Percentiles rank a stretch among this genome's conserved stretches.
Conservation (phyloP, 2,113 vertebrate genomes). For the Lynx canadensis region DNA sequence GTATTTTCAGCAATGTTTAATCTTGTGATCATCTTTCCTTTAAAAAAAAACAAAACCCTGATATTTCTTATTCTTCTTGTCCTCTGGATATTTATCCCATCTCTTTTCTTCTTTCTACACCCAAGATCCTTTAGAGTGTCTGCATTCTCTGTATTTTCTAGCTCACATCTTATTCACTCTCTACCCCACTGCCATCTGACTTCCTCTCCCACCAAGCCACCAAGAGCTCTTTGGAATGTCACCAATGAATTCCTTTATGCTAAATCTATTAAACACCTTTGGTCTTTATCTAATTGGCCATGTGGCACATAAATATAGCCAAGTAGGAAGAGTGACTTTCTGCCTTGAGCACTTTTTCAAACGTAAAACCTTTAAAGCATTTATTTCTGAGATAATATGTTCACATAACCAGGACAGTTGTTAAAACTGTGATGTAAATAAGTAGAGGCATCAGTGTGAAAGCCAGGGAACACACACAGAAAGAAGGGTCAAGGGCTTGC, state of each 20-base stretch:
- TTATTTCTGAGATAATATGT: background rate
- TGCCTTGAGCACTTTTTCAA: background rate
- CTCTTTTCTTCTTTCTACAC: background rate
- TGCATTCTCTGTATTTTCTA: background rate
- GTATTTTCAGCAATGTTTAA: background rate
- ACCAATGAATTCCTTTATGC: background rate
- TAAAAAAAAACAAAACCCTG: background rate
- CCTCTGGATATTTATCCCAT: background rate
- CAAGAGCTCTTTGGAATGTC: background rate
- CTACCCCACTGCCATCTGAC: background rate
- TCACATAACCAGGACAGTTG: background rate
- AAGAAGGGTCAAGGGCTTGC: background rate
- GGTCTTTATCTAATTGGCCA: background rate
- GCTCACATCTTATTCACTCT: background rate
- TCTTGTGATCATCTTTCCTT: background rate
- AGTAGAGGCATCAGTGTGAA: background rate
- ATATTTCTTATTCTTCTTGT: background rate
- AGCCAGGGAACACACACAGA: background rate
- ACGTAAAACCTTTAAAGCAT: background rate
- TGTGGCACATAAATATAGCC: background rate
- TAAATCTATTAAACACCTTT: background rate
- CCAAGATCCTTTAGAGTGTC: background rate
- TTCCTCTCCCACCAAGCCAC: background rate
- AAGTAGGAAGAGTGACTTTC: background rate
- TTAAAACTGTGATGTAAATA: background rate